Base-by-base conservation (phyloP, 1,140 invertebrate genomes). In the Atta texana region DNA sequence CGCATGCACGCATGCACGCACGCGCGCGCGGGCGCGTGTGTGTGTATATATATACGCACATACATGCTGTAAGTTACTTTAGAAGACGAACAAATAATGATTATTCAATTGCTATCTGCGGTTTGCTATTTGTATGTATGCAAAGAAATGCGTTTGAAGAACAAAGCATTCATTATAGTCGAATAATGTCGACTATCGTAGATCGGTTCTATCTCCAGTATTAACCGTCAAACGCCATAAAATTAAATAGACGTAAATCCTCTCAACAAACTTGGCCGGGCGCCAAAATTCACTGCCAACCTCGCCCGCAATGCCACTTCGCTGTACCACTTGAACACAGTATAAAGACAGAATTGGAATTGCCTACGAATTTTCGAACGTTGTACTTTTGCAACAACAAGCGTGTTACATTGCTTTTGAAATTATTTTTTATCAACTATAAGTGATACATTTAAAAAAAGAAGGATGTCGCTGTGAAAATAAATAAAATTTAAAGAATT, bases 221-320 rank as follows among this genome's bases (percentile, higher is more conserved):
- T 31, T 74, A 75, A 90, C 89, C 86, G 87, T 82, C 89, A 88
- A 91, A 90, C 86, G 80, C 89, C 89, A 90, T 90, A 90, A 90
- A 91, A 91, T 91, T 91, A 91, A 91, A 91, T 89, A 88, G 87
- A 91, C 90, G 89, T 91, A 90, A 91, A 91, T 91, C 86, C 89
- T 86, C 64, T 51, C 76, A 82, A 86, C 71, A 72, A 78, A 63
- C 34, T 57, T 91, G 90, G 90, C 90, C 80, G 55, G 18, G 57
- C 24, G 84, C 90, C 90, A 91, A 87, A 89, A 89, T 87, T 91
- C 90, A 39, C 74, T 77, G 89, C 51, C 80, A 84, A 77, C 78
- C 39, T 77, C 72, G 61, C 24, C 63, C 87, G 24, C 87, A 81
- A 85, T 63, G 72, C 64, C 63, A 85, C 89, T 81, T 84, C 34